A percentile compares a stretch with the other conserved stretches of the same genome.
Conservation (phyloP, 2,797 vertebrate species). For the Melanotaenia nigrans region DNA sequence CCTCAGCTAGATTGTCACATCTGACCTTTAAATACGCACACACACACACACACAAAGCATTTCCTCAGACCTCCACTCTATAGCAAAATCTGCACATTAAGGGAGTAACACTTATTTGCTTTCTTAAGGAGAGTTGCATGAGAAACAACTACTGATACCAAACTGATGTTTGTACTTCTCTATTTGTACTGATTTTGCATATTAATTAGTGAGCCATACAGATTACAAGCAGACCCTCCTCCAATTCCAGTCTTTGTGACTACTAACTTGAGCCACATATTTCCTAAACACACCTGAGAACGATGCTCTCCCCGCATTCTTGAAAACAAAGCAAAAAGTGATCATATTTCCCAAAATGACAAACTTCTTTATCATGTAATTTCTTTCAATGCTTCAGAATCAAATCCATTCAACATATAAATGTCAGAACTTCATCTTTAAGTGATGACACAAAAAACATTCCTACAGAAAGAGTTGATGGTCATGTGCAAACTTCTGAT, state of each 20-base stretch:
- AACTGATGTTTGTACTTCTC: background rate
- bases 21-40: constrained; percentile 14
- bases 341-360: background rate
- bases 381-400: background rate
- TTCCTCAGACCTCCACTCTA: background rate
- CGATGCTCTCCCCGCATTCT: constrained; percentile 4
- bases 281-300: background rate
- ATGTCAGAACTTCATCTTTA: constrained; percentile 12
- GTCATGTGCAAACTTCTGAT: constrained; percentile 26
- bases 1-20: constrained; percentile 30
- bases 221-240: background rate
- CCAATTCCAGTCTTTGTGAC: background rate
- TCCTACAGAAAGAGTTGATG: background rate
- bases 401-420: background rate
- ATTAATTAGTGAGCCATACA: background rate
- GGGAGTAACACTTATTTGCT: background rate
- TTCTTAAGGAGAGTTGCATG: background rate
- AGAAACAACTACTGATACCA: background rate
- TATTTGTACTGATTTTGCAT: background rate
- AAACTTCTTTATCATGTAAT: background rate
- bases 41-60: background rate
- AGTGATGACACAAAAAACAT: constrained; percentile 8
- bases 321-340: constrained; percentile 7
- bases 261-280: background rate
- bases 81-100: background rate